Evolutionary conservation across 2,888 invertebrate genomes (phyloP).

Genomic region (Lomographa bimaculata): DNA sequence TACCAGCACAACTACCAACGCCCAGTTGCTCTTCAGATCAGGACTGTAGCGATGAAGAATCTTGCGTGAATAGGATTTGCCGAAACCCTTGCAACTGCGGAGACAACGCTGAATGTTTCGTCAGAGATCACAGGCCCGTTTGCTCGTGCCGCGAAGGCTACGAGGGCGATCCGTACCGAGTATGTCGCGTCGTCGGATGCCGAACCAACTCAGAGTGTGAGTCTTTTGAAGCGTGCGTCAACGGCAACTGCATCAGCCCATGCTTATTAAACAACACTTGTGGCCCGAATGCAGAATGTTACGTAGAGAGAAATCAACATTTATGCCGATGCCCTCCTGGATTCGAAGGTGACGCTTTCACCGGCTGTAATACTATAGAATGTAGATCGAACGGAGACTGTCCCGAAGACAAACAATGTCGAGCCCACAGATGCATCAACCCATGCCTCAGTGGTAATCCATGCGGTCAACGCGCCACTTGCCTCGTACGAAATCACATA

Average conservation of each 20-base stretch:
- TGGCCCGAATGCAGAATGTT: slow-evolving; percentile 92
- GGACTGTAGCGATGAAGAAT: slow-evolving; percentile 90
- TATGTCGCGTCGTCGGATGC: slow-evolving; percentile 92
- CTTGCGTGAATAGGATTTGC: slow-evolving; percentile 94
- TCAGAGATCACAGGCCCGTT: slow-evolving; percentile 92
- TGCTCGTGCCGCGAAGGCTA: slow-evolving; percentile 93
- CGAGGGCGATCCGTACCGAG: slow-evolving; percentile 93
- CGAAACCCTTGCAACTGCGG: slow-evolving; percentile 95
- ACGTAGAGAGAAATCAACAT: slow-evolving; percentile 87
- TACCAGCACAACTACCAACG: slow-evolving; percentile 87
- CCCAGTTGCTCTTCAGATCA: slow-evolving; percentile 91
- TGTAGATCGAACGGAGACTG: slow-evolving; percentile 95
- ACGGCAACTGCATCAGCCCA: slow-evolving; percentile 93
- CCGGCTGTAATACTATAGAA: slow-evolving; percentile 90
- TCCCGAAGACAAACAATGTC: slow-evolving; percentile 92
- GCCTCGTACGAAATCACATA: slow-evolving; percentile 91
- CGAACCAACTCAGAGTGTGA: slow-evolving; percentile 92
- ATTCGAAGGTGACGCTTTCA: slow-evolving; percentile 90
- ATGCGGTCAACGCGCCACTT: slow-evolving; percentile 91
- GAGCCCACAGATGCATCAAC: slow-evolving; percentile 92
- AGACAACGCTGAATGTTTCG: slow-evolving; percentile 90
- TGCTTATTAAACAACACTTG: slow-evolving; percentile 92
- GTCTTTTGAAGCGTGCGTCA: slow-evolving; percentile 91
- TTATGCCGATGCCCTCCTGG: slow-evolving; percentile 92
- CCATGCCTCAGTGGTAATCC: slow-evolving; percentile 91